Conservation (phyloP, 2,797 vertebrate genomes). For the Heteromormyrus szaboi region DNA sequence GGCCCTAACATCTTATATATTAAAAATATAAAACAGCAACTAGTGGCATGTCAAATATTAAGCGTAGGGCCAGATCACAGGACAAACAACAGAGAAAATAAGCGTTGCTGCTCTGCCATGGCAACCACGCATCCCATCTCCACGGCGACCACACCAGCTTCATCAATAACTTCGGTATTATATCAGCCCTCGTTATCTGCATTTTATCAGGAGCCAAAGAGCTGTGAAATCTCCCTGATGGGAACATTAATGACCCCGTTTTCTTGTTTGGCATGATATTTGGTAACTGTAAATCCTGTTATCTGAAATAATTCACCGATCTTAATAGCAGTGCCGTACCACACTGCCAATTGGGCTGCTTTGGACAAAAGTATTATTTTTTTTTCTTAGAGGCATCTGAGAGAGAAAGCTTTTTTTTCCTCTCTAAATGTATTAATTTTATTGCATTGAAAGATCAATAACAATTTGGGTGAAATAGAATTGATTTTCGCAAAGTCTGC, state of each 20-base stretch:
- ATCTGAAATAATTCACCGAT: neutral
- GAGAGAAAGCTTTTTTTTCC: slow-evolving; percentile 25
- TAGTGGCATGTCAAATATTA: neutral
- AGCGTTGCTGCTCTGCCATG: neutral
- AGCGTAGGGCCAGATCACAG: neutral
- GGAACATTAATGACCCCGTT: slow-evolving; percentile 15
- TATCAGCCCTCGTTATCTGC: neutral
- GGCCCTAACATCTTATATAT: neutral
- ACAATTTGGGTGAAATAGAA: slow-evolving; percentile 36
- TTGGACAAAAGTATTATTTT: neutral
- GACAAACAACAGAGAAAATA: neutral
- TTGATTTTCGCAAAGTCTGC: slow-evolving; percentile 33
- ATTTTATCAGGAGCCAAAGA: neutral
- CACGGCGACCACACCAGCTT: neutral
- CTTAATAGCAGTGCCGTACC: slow-evolving; percentile 8
- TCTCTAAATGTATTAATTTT: slow-evolving; percentile 39
- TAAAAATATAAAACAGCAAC: slow-evolving; percentile 1
- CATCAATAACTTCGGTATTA: neutral
- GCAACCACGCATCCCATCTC: neutral
- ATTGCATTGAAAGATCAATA: slow-evolving; percentile 38
- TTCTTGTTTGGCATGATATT: neutral
- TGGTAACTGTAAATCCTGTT: neutral
- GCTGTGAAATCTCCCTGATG: slow-evolving; percentile 19
- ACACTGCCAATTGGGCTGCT: neutral
- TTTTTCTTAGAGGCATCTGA: neutral